phyloP scores from a whole-genome alignment of 2,888 invertebrate species.

The Melanophora roralis region DNA sequence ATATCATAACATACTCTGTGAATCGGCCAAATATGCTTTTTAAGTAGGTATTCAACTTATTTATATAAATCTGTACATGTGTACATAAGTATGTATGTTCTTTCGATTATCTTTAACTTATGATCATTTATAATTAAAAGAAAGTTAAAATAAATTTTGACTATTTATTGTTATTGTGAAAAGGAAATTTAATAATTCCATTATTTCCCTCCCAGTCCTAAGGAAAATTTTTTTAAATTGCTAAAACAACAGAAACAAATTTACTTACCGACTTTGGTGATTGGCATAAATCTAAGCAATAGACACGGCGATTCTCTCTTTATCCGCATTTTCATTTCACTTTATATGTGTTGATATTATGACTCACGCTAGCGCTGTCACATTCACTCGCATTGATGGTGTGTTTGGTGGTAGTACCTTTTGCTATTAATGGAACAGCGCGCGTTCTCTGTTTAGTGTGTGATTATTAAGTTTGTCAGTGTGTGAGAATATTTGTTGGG shows the following conservation, averaged over 20 bases:
- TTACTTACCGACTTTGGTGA: constrained; percentile 68
- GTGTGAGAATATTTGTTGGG: constrained; percentile 13
- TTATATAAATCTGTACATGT: no score
- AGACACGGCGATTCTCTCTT: constrained; percentile 83
- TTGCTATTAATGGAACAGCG: constrained; percentile 58
- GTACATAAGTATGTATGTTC: no score
- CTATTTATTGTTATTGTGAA: no score
- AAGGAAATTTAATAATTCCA: constrained; percentile 15
- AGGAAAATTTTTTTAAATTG: constrained; percentile 16
- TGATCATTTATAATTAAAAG: no score
- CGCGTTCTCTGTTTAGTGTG: constrained; percentile 60
- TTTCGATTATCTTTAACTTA: no score
- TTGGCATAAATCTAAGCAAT: constrained; percentile 81
- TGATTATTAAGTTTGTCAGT: constrained; percentile 12
- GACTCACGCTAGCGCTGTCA: constrained; percentile 76
- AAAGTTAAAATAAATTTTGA: no score
- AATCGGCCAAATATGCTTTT: no score
- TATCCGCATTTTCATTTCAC: constrained; percentile 81
- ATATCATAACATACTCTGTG: no score
- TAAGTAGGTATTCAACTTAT: no score
- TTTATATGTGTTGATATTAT: constrained; percentile 69
- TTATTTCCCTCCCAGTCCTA: not conserved
- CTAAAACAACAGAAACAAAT: not conserved
- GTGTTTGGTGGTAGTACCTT: constrained; percentile 39
- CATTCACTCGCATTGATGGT: constrained; percentile 70